Base-by-base conservation (phyloP, 2,113 vertebrate species). In the Poeciliopsis prolifica region DNA sequence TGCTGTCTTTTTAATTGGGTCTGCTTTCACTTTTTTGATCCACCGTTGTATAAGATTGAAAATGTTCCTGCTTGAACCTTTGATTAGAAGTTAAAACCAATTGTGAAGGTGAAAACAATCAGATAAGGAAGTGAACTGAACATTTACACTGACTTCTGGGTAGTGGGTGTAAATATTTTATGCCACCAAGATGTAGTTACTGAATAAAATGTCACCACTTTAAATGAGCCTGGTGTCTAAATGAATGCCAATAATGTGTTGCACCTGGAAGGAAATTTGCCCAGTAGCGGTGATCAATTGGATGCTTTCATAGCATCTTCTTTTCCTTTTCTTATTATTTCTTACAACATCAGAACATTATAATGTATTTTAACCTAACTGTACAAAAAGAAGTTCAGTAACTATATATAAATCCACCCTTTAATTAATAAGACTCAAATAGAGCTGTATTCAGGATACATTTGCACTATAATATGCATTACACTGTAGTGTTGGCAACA, bases 151-250 rank as follows among this genome's bases (percentile, higher is more conserved):
- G 24, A n/a, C 51, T 58, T 24, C 5, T 44, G 58, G 63, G 44
- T 63, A 58, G 60, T 33, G 13, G 19, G 15, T 51, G 24, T 51
- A 33, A 63, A 69, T 69, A 48, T 69, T 70, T 63, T 8, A 77
- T 77, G 31, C 31, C 30, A 29, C 63, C 68, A 68, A 71, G 65
- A 82, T 84, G 68, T 68, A 35, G 26, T 35, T 24, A 68, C 42
- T 79, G 70, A 83, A 83, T 81, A 75, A 79, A 80, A 74, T 22
- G 81, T 73, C 44, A 70, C 19, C 33, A 12, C 33, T 82, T 78
- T 80, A 81, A 77, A 81, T 75, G 35, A 37, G 71, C 68, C n/a
- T 68, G 70, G 42, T 83, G 78, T 73, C 42, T 33, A 4, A 65
- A 64, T 33, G 2, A 48, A 73, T 24, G 37, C 19, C 22, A 11